Evolutionary conservation across 53 echinoderm and acorn worm genomes (phyloP).

Genomic region (Crossaster papposus): DNA sequence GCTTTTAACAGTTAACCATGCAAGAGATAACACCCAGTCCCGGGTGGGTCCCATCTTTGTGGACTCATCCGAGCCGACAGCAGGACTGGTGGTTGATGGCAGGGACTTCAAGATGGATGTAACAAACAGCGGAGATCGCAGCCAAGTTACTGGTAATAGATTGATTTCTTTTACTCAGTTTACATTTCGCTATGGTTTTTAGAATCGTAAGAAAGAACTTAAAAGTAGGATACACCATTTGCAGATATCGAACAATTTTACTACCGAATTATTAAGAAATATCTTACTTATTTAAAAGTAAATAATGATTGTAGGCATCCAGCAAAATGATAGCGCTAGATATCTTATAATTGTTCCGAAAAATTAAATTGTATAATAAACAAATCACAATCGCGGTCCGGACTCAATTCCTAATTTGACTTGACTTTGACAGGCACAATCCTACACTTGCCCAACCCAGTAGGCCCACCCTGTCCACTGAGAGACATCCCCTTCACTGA

Average conservation of each 20-base stretch:
- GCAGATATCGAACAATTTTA: no score
- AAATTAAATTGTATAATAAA: no score
- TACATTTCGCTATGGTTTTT: neutral
- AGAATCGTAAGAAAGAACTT: neutral
- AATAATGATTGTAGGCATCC: no score
- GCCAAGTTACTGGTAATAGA: conserved; percentile 50
- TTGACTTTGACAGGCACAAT: conserved; percentile 51
- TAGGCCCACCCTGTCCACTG: conserved; percentile 37
- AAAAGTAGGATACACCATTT: no score
- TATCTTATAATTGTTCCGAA: no score
- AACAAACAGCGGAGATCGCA: conserved; percentile 17
- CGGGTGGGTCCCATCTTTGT: conserved; percentile 59
- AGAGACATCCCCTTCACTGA: conserved; percentile 36
- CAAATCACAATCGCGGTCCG: no score
- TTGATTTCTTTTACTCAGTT: neutral
- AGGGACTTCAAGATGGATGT: conserved; percentile 51
- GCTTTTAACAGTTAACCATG: conserved; percentile 48
- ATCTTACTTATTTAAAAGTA: no score
- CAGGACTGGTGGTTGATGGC: conserved; percentile 68
- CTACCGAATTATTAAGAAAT: no score
- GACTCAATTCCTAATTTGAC: neutral
- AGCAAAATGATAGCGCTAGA: no score
- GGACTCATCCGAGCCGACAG: conserved; percentile 45
- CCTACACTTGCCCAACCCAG: conserved; percentile 61
- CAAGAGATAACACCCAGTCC: conserved; percentile 21